Conservation (phyloP, 2,113 vertebrate species). For the Acanthisitta chloris region DNA sequence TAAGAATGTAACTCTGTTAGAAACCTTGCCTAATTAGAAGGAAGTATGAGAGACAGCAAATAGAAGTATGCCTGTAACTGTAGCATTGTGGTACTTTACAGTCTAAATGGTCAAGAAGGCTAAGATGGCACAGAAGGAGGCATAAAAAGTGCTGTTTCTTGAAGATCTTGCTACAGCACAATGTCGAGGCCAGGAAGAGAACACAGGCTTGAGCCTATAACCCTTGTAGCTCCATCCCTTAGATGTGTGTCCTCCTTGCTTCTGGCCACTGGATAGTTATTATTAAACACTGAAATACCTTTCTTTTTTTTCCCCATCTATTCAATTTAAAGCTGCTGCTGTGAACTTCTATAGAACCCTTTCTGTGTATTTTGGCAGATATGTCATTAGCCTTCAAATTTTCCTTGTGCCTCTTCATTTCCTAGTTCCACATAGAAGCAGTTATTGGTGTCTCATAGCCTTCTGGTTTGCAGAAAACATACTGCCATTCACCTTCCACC, state of each 20-base stretch:
- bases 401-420: not conserved
- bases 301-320: not conserved
- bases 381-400: not conserved
- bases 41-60: not conserved
- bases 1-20: not conserved
- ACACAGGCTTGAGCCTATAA: not conserved
- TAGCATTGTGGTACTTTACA: accelerated
- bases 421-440: not conserved
- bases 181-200: not conserved
- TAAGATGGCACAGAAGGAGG: not conserved
- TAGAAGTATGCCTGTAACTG: not conserved
- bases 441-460: not conserved
- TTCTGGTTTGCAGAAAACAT: not conserved
- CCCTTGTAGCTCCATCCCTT: not conserved
- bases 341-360: not conserved
- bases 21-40: not conserved
- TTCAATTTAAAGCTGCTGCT: not conserved
- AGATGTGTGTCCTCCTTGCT: not conserved
- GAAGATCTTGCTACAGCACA: not conserved
- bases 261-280: not conserved
- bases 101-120: not conserved
- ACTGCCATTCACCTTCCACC: not conserved
- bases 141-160: not conserved
- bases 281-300: not conserved
- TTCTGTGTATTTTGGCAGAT: not conserved